Evolutionary conservation across 1,140 invertebrate species (phyloP).

Genomic region (Eciton burchellii): DNA sequence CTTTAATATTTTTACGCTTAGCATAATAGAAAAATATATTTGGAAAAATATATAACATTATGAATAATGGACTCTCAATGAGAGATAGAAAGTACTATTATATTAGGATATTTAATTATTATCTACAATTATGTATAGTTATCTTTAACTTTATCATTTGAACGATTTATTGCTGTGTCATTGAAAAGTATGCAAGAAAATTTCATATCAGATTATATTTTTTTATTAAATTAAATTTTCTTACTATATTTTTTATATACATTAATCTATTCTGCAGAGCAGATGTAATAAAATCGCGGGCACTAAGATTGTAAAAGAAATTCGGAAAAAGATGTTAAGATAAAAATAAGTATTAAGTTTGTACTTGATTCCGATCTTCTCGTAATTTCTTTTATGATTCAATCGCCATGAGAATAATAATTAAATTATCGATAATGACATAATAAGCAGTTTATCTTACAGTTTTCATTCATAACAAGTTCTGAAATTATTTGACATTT

Average conservation of each 20-base stretch:
- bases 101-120: neutral
- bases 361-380: slow-evolving; percentile 6
- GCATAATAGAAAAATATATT: neutral
- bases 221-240: neutral
- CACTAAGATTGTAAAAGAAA: slow-evolving; percentile 35
- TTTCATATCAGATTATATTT: slow-evolving; percentile 7
- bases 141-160: neutral
- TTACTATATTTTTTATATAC: neutral
- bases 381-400: neutral
- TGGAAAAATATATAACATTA: neutral
- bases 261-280: slow-evolving; percentile 8
- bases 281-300: slow-evolving; percentile 2
- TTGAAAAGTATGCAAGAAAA: neutral
- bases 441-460: neutral
- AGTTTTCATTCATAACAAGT: neutral
- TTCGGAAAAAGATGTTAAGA: slow-evolving; percentile 30
- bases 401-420: neutral
- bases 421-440: slow-evolving; percentile 28
- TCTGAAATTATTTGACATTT: neutral
- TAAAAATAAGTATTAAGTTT: slow-evolving; percentile 12
- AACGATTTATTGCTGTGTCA: neutral
- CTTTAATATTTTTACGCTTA: slow-evolving; percentile 1
- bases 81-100: slow-evolving; percentile 11
- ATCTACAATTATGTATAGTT: too few relatives aligned
- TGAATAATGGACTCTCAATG: neutral